Evolutionary conservation across 2,113 vertebrate genomes (phyloP).

Genomic region (Melanerpes aurifrons): DNA sequence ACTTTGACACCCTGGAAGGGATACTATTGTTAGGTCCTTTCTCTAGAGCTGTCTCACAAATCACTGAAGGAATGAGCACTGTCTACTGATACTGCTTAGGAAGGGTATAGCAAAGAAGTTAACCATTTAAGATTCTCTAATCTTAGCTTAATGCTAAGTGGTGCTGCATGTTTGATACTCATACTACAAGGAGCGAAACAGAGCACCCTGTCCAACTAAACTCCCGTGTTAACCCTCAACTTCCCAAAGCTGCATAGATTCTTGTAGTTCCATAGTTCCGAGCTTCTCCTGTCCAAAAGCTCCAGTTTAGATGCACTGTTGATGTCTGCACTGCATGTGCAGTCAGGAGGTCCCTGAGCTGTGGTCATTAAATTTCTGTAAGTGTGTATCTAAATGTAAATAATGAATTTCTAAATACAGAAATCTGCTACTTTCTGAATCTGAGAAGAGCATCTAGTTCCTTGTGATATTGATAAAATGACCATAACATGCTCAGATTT

Average conservation of each 20-base stretch:
- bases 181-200: neutral
- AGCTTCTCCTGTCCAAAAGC: neutral
- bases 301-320: neutral
- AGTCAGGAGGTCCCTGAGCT: neutral
- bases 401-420: neutral
- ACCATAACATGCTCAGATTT: neutral
- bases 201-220: neutral
- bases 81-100: rapidly evolving
- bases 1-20: neutral
- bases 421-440: neutral
- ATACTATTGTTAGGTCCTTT: neutral
- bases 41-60: neutral
- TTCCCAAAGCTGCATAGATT: neutral
- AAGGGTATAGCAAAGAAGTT: neutral
- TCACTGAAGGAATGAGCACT: neutral
- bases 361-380: neutral
- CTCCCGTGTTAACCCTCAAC: neutral
- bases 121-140: neutral
- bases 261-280: neutral
- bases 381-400: neutral
- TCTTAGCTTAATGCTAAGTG: neutral
- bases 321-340: neutral
- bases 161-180: neutral
- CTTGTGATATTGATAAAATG: neutral
- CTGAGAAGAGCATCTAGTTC: neutral